These are phyloP conservation scores for Amphimedon queenslandica DNA, from an alignment of 37 sponge, comb jelly and placozoan species.

Conservation along the genomic window DNA sequence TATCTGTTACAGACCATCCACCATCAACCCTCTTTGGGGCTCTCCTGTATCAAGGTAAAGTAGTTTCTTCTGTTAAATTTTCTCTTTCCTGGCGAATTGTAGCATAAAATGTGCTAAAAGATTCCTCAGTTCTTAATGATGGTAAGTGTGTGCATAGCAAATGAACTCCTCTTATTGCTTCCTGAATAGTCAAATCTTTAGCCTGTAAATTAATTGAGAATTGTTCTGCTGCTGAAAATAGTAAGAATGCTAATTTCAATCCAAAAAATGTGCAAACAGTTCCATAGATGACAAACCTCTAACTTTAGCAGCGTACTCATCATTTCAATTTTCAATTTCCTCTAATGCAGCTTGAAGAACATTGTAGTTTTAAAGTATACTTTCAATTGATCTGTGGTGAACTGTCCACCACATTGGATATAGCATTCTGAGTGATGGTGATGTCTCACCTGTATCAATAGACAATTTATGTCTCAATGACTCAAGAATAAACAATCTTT, in stretches of 20 bases:
- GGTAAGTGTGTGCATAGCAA: slow-evolving; percentile 27
- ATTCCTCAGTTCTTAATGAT: slow-evolving; percentile 51
- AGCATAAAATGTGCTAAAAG: slow-evolving; percentile 31
- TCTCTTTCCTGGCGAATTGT: not conserved
- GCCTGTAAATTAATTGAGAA: slow-evolving; percentile 60
- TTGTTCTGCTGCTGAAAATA: slow-evolving; percentile 56
- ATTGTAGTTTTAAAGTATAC: slow-evolving; percentile 31
- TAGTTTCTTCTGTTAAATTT: slow-evolving; percentile 45
- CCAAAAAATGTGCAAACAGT: slow-evolving; percentile 55
- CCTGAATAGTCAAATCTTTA: slow-evolving; percentile 48
- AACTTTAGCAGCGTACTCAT: slow-evolving; percentile 69
- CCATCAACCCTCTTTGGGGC: slow-evolving; percentile 40
- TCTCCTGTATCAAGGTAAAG: slow-evolving; percentile 13
- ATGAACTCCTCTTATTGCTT: slow-evolving; percentile 35
- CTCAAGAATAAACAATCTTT: too few species aligned
- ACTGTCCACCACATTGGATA: slow-evolving; percentile 59
- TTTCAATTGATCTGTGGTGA: slow-evolving; percentile 26
- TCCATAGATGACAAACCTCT: slow-evolving; percentile 47
- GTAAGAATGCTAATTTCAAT: slow-evolving; percentile 32
- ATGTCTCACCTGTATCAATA: slow-evolving; percentile 32
- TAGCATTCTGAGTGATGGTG: slow-evolving; percentile 29
- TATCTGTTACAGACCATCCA: too few species aligned
- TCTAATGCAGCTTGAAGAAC: slow-evolving; percentile 31
- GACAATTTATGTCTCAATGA: too few species aligned
- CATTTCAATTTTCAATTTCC: slow-evolving; percentile 32